phyloP scores from a whole-genome alignment of 2,797 vertebrate genomes.

The Halcyon smyrnensis region DNA sequence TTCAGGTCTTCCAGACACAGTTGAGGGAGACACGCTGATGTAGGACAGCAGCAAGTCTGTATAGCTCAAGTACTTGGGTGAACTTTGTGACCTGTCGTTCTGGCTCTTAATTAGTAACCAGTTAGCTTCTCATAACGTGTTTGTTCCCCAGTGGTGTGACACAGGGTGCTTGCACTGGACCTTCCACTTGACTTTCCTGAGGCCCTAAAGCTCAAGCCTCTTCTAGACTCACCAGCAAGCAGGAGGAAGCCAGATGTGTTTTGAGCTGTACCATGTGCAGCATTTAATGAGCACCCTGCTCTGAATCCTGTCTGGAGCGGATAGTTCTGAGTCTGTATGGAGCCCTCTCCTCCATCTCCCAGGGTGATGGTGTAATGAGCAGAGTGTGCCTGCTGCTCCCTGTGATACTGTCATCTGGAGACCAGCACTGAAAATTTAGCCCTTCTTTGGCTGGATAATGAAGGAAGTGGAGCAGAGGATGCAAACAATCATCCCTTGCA shows the following conservation, averaged over 20 bases:
- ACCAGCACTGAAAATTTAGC: accelerated
- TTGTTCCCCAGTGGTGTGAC: background rate
- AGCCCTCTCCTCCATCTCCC: background rate
- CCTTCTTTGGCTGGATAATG: background rate
- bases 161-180: background rate
- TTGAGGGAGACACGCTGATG: background rate
- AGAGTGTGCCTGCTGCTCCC: background rate
- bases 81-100: background rate
- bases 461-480: background rate
- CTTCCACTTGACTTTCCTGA: background rate
- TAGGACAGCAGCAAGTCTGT: background rate
- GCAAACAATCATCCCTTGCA: background rate
- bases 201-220: background rate
- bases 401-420: background rate
- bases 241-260: background rate
- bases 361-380: accelerated
- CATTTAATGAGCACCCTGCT: background rate
- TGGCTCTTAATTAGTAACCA: background rate
- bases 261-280: background rate
- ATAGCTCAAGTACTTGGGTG: background rate
- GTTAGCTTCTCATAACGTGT: background rate
- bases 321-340: background rate
- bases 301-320: background rate
- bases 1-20: background rate
- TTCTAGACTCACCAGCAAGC: background rate